These are phyloP conservation scores for Sus cebifrons DNA, from an alignment of 2,797 vertebrate genomes.

Conservation along the genomic window DNA sequence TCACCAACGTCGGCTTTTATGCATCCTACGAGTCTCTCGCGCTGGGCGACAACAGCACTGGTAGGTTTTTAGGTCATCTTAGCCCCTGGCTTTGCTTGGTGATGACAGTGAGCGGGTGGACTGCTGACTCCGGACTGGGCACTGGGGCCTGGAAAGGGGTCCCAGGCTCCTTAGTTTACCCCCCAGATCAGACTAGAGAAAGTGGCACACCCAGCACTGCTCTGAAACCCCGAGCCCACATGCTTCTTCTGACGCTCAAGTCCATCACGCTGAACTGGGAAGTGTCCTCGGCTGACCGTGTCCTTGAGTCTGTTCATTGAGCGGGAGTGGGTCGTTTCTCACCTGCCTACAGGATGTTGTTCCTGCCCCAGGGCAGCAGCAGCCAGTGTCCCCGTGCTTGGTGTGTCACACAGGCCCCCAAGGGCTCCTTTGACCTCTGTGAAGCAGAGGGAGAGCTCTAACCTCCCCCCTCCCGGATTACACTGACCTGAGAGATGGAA, in stretches of 20 bases:
- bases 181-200: neutral
- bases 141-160: neutral
- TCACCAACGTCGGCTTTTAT: slow-evolving; percentile 90
- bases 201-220: accelerated
- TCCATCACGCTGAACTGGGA: accelerated
- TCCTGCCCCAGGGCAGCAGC: neutral
- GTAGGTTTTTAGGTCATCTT: slow-evolving; percentile 17
- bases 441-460: no score
- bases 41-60: slow-evolving; percentile 5
- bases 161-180: no score
- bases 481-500: neutral
- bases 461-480: neutral
- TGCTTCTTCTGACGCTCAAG: accelerated
- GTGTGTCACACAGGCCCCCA: no score
- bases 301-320: neutral
- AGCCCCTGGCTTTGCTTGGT: neutral
- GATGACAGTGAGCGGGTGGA: accelerated
- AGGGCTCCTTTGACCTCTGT: neutral
- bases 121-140: accelerated
- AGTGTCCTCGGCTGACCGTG: accelerated
- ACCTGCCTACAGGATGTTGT: accelerated
- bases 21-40: slow-evolving; percentile 88
- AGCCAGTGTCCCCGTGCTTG: neutral
- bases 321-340: accelerated
- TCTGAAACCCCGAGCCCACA: accelerated